Conservation (phyloP, 2,113 vertebrate genomes). For the Silurus meridionalis region DNA sequence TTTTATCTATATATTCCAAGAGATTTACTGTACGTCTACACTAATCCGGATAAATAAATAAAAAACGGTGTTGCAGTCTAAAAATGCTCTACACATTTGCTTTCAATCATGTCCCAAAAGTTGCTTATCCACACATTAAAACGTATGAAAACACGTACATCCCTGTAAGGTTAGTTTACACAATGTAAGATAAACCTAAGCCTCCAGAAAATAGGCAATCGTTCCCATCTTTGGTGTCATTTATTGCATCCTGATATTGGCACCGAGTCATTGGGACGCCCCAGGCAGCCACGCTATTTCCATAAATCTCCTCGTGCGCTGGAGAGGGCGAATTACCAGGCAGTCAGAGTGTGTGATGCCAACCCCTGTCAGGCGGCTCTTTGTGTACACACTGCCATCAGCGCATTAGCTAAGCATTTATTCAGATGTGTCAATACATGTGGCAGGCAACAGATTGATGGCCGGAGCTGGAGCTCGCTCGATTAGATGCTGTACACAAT, state of each 20-base stretch:
- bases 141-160: no score
- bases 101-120: no score
- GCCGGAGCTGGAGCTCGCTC: slow-evolving; percentile 29
- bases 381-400: slow-evolving; percentile 31
- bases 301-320: slow-evolving; percentile 43
- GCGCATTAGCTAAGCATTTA: slow-evolving; percentile 52
- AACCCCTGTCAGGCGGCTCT: slow-evolving; percentile 26
- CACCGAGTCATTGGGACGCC: slow-evolving; percentile 43
- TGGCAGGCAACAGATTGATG: slow-evolving; percentile 41
- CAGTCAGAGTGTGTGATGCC: slow-evolving; percentile 35
- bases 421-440: slow-evolving; percentile 52
- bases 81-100: no score
- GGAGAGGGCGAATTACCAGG: slow-evolving; percentile 48
- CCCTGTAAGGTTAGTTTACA: slow-evolving; percentile 5
- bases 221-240: not conserved
- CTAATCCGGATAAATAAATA: no score
- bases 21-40: not conserved
- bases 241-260: slow-evolving; percentile 36
- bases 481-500: slow-evolving; percentile 43
- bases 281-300: slow-evolving; percentile 42
- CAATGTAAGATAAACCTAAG: slow-evolving; percentile 2
- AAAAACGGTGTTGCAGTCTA: no score
- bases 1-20: not conserved
- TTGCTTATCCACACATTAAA: no score
- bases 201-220: slow-evolving; percentile 8